A percentile compares a stretch with the other conserved stretches of the same genome.
Conservation (phyloP, 2,797 vertebrate species). For the Micrastur ruficollis region DNA sequence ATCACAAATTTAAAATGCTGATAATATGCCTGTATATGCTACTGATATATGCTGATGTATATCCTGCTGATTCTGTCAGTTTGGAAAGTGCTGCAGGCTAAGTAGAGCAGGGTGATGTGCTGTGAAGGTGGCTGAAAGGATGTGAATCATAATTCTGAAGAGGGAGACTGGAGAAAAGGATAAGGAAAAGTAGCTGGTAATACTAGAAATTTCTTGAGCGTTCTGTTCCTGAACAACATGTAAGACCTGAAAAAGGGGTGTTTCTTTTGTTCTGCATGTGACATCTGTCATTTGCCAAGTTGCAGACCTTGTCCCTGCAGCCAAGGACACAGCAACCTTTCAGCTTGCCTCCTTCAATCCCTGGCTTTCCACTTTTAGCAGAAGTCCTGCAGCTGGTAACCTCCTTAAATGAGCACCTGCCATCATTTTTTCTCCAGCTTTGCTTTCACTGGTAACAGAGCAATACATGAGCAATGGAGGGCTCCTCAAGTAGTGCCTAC, state of each 20-base stretch:
- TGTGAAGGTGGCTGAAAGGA: neutral
- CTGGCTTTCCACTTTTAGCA: neutral
- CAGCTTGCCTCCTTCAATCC: neutral
- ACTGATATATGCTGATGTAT: no score
- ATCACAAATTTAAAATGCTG: neutral
- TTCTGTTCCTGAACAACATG: neutral
- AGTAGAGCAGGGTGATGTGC: neutral
- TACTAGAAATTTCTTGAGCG: neutral
- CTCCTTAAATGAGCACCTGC: neutral
- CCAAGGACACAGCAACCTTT: neutral
- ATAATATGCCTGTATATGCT: neutral
- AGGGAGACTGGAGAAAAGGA: neutral
- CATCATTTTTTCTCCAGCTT: neutral
- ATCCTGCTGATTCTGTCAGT: neutral
- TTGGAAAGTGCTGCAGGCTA: neutral
- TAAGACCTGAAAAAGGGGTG: neutral
- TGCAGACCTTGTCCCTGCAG: neutral
- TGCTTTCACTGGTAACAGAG: neutral
- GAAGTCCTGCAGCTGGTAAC: neutral
- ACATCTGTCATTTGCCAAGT: neutral
- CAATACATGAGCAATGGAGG: neutral
- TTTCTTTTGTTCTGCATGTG: neutral
- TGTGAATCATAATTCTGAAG: neutral
- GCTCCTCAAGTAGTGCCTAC: accelerated
- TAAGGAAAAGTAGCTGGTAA: neutral